Conservation (phyloP, 2,888 invertebrate genomes). For the Drosophila incognita region DNA sequence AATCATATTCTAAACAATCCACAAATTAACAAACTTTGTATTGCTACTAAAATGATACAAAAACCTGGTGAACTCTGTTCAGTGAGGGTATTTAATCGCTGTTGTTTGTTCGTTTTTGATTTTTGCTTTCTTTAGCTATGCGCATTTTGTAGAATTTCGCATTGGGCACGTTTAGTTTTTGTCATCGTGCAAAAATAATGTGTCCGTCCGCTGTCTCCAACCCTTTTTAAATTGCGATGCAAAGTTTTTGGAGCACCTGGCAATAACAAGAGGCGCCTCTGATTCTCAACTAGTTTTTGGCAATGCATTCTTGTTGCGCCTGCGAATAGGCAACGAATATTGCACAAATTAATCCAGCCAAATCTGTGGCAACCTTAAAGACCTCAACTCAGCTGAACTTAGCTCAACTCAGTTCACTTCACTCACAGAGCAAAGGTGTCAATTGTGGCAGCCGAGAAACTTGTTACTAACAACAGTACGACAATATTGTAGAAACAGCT, state of each 20-base stretch:
- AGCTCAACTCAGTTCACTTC: slow-evolving; percentile 5
- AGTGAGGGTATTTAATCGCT: neutral
- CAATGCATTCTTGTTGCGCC: slow-evolving; percentile 4
- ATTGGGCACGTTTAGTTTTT: slow-evolving; percentile 76
- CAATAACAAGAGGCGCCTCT: slow-evolving; percentile 59
- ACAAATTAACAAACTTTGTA: neutral
- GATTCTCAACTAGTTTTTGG: slow-evolving; percentile 15
- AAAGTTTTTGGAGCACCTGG: slow-evolving; percentile 64
- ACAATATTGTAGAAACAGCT: slow-evolving; percentile 28
- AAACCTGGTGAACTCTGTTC: neutral
- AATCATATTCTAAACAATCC: neutral
- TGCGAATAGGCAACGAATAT: slow-evolving; percentile 41
- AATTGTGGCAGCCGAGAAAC: slow-evolving; percentile 67
- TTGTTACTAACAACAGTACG: slow-evolving; percentile 60
- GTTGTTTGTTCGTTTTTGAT: neutral
- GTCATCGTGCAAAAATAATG: slow-evolving; percentile 50
- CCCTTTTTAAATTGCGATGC: slow-evolving; percentile 51
- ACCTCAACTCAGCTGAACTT: slow-evolving; percentile 5
- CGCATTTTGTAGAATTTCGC: slow-evolving; percentile 59
- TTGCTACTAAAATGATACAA: neutral
- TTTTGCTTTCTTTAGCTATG: slow-evolving; percentile 26
- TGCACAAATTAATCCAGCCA: slow-evolving; percentile 20
- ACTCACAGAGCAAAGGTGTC: slow-evolving; percentile 63
- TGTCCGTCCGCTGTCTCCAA: slow-evolving; percentile 34
- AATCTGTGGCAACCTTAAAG: slow-evolving; percentile 35